phyloP scores from a whole-genome alignment of 2,888 invertebrate genomes.

The Drosophila tanythrix region DNA sequence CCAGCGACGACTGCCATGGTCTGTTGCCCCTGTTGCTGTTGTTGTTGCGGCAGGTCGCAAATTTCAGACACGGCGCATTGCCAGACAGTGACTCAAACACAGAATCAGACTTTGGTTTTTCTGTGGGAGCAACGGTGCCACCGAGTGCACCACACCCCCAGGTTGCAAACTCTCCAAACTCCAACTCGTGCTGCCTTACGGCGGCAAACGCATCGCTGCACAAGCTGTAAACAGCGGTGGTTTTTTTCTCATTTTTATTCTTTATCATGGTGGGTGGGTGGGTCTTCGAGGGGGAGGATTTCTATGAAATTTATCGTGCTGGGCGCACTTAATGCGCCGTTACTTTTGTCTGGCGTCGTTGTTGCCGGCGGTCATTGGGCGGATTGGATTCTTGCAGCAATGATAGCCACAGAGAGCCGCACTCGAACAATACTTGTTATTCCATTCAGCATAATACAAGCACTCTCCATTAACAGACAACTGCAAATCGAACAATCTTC shows the following conservation, averaged over 20 bases:
- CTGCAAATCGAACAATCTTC: conserved; percentile 18
- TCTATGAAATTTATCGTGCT: conserved; percentile 42
- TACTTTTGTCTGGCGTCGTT: conserved; percentile 59
- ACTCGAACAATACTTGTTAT: conserved; percentile 49
- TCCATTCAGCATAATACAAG: conserved; percentile 30
- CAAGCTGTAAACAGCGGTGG: conserved; percentile 35
- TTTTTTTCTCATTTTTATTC: neutral
- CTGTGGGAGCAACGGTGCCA: conserved; percentile 2
- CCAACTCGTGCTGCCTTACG: conserved; percentile 35
- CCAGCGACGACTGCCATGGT: conserved; percentile 62
- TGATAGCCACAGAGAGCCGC: conserved; percentile 27
- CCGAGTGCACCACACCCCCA: conserved; percentile 12
- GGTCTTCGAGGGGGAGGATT: neutral
- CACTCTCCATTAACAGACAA: conserved; percentile 45
- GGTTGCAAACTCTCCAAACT: conserved; percentile 22
- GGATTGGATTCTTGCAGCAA: conserved; percentile 39
- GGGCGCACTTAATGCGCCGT: conserved; percentile 68
- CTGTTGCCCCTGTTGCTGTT: conserved; percentile 49
- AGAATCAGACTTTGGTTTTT: conserved; percentile 34
- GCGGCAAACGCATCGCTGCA: conserved; percentile 67
- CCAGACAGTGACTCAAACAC: conserved; percentile 61
- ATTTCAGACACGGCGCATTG: conserved; percentile 64
- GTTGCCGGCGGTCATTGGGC: conserved; percentile 20
- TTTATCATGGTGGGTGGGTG: neutral
- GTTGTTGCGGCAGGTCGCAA: conserved; percentile 68